Percentiles rank a stretch among this genome's conserved stretches.
phyloP scores from a whole-genome alignment of 1,140 invertebrate genomes.

The Hypsibius dujardini region DNA sequence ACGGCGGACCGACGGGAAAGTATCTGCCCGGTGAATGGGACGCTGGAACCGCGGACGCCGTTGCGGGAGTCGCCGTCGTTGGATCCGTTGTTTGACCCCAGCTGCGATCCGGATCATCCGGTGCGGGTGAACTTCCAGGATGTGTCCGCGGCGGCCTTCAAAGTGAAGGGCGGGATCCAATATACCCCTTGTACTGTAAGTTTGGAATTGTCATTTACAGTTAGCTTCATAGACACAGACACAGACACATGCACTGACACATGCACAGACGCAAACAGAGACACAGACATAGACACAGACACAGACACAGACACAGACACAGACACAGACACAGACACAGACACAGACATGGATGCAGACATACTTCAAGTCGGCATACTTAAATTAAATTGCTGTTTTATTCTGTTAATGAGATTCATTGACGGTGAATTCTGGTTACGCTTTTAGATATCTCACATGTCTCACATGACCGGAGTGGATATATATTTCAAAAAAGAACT shows the following conservation, averaged over 20 bases:
- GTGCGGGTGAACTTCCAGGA: slow-evolving; percentile 60
- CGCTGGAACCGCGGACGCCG: too few relatives aligned
- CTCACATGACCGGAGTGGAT: slow-evolving; percentile 54
- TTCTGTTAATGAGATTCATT: too few relatives aligned
- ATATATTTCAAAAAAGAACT: slow-evolving; percentile 84
- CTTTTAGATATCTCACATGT: slow-evolving; percentile 55
- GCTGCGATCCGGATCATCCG: slow-evolving; percentile 57
- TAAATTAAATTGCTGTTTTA: too few relatives aligned
- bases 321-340: too few relatives aligned
- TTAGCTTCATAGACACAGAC: slow-evolving; percentile 10
- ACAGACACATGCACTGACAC: too few relatives aligned
- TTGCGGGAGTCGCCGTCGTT: slow-evolving; percentile 38
- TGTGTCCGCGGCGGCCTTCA: slow-evolving; percentile 68
- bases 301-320: too few relatives aligned
- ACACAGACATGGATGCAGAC: too few relatives aligned
- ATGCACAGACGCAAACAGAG: too few relatives aligned
- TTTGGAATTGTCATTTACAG: slow-evolving; percentile 17
- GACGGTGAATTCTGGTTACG: slow-evolving; percentile 21
- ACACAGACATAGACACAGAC: too few relatives aligned
- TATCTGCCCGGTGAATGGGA: too few relatives aligned
- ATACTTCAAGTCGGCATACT: too few relatives aligned
- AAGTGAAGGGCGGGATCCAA: slow-evolving; percentile 61
- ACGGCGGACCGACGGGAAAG: too few relatives aligned
- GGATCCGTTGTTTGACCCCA: slow-evolving; percentile 57
- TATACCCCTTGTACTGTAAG: slow-evolving; percentile 65